Base-by-base conservation (phyloP, 2,888 invertebrate genomes). In the Drosophila rubida region DNA sequence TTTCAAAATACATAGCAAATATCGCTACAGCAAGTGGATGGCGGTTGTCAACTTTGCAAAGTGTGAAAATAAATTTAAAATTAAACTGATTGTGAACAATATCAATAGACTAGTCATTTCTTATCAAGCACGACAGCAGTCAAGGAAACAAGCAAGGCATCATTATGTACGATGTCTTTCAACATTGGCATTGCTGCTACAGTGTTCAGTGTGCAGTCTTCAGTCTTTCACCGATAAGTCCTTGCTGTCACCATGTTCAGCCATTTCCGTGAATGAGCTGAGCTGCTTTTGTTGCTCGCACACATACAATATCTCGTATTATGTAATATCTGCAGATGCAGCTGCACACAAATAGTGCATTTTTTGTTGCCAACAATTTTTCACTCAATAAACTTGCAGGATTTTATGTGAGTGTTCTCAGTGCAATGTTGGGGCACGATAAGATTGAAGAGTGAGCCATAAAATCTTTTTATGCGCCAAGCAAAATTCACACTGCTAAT, bases 381-480 rank as follows among this genome's bases (percentile, higher is more conserved):
- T 72, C 77, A 70, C 73, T 75, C 72, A 73, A 81, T 73, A 66
- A 79, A 63, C 64, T 66, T 44, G 51, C 63, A 30, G 68, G 32
- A 69, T 71, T 81, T 81, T 67, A 61, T 62, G 68, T 32, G 53
- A 41, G 14, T 60, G 59, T 39, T 42, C n/a, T 19, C 41, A 49
- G 19, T 27, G 19, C 30, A 51, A 32, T 50, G 37, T 53, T 44
- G 54, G 54, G 14, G 25, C 19, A 23, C 49, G 46, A 37, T 46
- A 48, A 55, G 46, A 37, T 46, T 42, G 42, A 37, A 35, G 57
- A 80, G 54, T 65, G 64, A 79, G 72, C 45, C 55, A 66, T 79
- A 75, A 87, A 84, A 67, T 37, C 44, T 27, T 70, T 80, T 80
- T 74, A 83, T 80, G 46, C 61, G 41, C 2, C 62, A 62, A 61